Percentiles rank a stretch among this genome's conserved stretches.
phyloP scores from a whole-genome alignment of 1,140 invertebrate species.

The Periplaneta americana region DNA sequence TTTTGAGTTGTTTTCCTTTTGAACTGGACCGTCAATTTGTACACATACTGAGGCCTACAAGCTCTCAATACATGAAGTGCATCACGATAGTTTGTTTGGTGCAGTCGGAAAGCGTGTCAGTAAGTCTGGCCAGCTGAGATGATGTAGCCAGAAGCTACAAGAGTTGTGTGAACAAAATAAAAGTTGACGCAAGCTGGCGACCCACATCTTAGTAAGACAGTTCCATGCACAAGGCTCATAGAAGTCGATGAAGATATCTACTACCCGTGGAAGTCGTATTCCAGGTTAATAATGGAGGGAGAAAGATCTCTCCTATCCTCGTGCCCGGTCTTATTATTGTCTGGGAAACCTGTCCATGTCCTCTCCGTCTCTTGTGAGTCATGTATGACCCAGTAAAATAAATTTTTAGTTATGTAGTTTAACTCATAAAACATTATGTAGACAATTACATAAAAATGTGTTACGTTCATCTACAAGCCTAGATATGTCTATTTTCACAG shows the following conservation, averaged over 20 bases:
- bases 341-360: background rate
- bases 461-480: no score
- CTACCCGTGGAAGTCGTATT: background rate
- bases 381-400: background rate
- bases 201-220: background rate
- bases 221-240: background rate
- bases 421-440: no score
- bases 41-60: no score
- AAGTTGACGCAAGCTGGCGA: background rate
- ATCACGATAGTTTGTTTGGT: no score
- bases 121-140: background rate
- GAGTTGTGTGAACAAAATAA: background rate
- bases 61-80: no score
- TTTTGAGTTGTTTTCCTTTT: no score
- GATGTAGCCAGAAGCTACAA: background rate
- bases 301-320: background rate
- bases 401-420: no score
- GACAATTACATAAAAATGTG: no score
- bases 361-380: background rate
- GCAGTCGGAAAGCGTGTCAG: background rate
- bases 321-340: background rate
- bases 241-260: background rate
- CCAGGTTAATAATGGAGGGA: background rate
- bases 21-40: no score
- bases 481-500: no score